Conservation (phyloP, 2,888 invertebrate species). For the Electrophaes corylata region DNA sequence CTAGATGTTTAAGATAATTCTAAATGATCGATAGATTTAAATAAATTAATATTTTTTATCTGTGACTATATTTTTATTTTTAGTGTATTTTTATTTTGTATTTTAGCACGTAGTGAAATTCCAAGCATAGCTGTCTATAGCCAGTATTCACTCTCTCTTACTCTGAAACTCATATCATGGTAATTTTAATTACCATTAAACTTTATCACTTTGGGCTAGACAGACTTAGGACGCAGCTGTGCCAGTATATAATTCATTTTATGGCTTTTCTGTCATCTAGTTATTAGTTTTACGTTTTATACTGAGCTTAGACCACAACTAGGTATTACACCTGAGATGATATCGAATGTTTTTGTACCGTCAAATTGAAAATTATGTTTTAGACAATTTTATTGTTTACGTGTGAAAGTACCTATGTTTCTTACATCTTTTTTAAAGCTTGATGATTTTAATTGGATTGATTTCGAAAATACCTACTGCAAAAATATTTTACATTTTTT, state of each 20-base stretch:
- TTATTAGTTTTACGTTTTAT: constrained; percentile 42
- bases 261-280: constrained; percentile 47
- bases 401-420: neutral
- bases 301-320: constrained; percentile 8
- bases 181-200: constrained; percentile 46
- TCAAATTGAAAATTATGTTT: constrained; percentile 1
- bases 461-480: no score
- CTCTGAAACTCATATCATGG: constrained; percentile 30
- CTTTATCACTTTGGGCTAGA: constrained; percentile 44
- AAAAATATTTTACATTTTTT: no score
- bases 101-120: neutral
- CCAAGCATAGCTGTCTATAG: neutral
- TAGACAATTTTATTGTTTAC: neutral
- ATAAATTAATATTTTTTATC: no score
- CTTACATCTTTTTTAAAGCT: neutral
- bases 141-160: neutral
- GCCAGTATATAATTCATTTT: constrained; percentile 56
- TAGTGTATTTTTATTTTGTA: neutral
- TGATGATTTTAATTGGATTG: neutral
- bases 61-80: no score
- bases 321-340: constrained; percentile 9
- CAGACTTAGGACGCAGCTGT: constrained; percentile 48
- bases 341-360: neutral
- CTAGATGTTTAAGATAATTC: no score
- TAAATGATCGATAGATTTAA: no score